These are phyloP conservation scores for Morinoia aosen DNA, from an alignment of 2,888 invertebrate genomes.

Conservation along the genomic window DNA sequence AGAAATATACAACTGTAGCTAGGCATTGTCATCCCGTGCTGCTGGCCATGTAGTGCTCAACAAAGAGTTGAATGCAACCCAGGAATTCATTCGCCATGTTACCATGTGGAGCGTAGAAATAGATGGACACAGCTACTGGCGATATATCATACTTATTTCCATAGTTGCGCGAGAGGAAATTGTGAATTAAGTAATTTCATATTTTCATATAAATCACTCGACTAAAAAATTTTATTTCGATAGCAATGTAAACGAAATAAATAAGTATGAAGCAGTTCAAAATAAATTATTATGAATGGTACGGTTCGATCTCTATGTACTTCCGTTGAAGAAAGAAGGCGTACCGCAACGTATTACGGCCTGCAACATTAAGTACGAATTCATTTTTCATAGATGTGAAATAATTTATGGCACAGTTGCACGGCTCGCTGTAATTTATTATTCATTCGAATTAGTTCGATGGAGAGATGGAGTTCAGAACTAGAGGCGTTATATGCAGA, in stretches of 20 bases:
- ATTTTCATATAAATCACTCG: not conserved
- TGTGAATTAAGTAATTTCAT: not conserved
- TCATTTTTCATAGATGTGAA: not conserved
- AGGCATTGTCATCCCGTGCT: not conserved
- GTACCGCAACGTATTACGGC: not conserved
- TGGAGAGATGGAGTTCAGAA: not conserved
- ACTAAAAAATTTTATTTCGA: not conserved
- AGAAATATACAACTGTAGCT: not conserved
- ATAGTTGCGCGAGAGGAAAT: not conserved
- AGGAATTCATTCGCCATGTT: not conserved
- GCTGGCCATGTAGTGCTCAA: too few species aligned
- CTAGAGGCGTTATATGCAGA: not conserved
- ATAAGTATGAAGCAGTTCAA: not conserved
- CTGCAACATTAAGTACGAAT: not conserved
- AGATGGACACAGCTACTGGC: too few species aligned
- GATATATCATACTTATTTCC: too few species aligned
- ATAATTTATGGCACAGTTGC: not conserved
- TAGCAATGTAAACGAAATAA: too few species aligned
- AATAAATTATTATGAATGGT: not conserved
- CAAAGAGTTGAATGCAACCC: too few species aligned
- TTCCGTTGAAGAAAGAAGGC: not conserved
- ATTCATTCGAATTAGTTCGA: not conserved
- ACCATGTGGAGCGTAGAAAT: not conserved
- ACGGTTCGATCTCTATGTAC: not conserved
- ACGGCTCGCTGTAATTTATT: not conserved